These are phyloP conservation scores for Drosophila sulfurigaster DNA, from an alignment of 1,140 invertebrate genomes.

Conservation along the genomic window DNA sequence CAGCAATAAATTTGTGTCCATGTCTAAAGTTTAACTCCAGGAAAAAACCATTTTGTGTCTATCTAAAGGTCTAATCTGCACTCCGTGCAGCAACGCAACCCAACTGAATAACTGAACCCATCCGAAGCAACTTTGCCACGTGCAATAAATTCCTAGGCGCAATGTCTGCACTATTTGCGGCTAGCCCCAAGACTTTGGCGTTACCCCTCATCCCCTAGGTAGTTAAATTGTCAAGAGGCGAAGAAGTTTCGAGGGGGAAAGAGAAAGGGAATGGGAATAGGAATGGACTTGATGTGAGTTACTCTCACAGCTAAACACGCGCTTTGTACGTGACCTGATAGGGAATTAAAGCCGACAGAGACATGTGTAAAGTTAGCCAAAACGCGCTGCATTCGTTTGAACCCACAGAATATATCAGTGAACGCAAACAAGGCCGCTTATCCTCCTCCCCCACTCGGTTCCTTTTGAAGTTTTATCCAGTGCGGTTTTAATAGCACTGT, in stretches of 20 bases:
- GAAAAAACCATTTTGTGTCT: slow-evolving; percentile 77
- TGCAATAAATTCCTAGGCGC: slow-evolving; percentile 78
- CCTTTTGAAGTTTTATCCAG: slow-evolving; percentile 6
- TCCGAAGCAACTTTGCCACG: slow-evolving; percentile 71
- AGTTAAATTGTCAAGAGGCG: slow-evolving; percentile 22
- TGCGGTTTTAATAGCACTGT: slow-evolving; percentile 46
- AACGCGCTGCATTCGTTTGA: slow-evolving; percentile 68
- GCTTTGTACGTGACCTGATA: slow-evolving; percentile 76
- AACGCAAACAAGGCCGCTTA: slow-evolving; percentile 20
- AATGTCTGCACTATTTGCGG: slow-evolving; percentile 75
- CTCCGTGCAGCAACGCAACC: slow-evolving; percentile 52
- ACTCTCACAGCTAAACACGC: slow-evolving; percentile 56
- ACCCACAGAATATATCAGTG: slow-evolving; percentile 20
- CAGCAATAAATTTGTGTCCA: slow-evolving; percentile 74
- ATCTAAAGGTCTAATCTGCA: slow-evolving; percentile 78
- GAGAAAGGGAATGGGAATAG: not conserved
- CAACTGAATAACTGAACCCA: slow-evolving; percentile 58
- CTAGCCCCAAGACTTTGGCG: slow-evolving; percentile 59
- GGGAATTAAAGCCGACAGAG: slow-evolving; percentile 70
- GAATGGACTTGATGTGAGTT: slow-evolving; percentile 10
- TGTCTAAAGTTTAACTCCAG: slow-evolving; percentile 71
- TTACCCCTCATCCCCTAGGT: slow-evolving; percentile 4
- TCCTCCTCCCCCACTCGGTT: not conserved
- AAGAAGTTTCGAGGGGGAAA: not conserved
- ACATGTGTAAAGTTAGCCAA: slow-evolving; percentile 73